Evolutionary conservation across 1,140 invertebrate species (phyloP), one percentile per base, ranked within the genome.

Genomic region (Oppia nitens): DNA sequence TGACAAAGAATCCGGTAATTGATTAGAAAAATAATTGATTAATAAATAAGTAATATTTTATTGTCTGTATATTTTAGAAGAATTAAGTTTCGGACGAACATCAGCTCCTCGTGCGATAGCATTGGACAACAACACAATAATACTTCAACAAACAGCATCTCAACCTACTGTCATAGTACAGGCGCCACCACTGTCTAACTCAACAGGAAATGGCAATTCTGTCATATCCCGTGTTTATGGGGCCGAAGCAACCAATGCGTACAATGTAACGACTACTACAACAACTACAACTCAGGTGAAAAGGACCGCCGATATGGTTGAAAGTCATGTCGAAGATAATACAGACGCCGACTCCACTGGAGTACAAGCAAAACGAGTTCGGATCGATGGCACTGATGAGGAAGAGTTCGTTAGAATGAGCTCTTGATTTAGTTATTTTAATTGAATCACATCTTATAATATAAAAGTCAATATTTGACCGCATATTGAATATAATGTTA

Each of bases 151-250:
- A 26, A 40, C 58, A 17, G 11, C 47, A 40, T 48, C 57, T 9
- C 61, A 60, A 52, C 61, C 59, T 14, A 63, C 61, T 26, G 64
- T 65, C 21, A 65, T 65, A 28, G 62, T 65, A 25, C 63, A 65
- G 52, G 63, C 64, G 25, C 64, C 64, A 6, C 47, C 63, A 21
- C 29, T 47, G 47, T 32, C 54, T 9, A 24, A 53, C 2, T 14
- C 48, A 57, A 40, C 48, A 17, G 20, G n/a, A 11, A 51, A 23
- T 25, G 55, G 23, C 12, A 17, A 21, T 55, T 59, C 59, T 12
- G 51, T 53, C 20, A 62, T 58, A 14, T 51, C 48, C 26, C 24
- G 55, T 52, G 50, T 57, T 28, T 57, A 61, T 28, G 55, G 49
- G 2, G n/a, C 47, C 9, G 51, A 60, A 9, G 23, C 57, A 11